A percentile compares a stretch with the other conserved stretches of the same genome.
Evolutionary conservation across 2,113 vertebrate genomes (phyloP).

Genomic region (Chaetodon trifascialis): DNA sequence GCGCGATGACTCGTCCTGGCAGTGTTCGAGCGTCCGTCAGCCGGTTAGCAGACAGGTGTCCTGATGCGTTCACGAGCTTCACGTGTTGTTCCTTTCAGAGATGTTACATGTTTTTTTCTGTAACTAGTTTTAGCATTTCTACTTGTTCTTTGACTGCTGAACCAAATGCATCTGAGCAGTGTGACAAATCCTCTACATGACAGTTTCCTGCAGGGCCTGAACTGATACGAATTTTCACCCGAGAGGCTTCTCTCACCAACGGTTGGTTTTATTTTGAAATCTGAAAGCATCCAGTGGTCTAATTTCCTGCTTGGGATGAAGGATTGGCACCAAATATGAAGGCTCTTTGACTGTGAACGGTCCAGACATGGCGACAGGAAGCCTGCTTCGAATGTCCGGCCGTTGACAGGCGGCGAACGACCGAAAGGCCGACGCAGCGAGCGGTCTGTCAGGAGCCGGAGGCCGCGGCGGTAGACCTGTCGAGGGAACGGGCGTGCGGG

Average conservation of each 20-base stretch:
- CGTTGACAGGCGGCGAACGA: conserved; percentile 46
- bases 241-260: conserved; percentile 47
- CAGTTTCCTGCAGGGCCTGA: conserved; percentile 50
- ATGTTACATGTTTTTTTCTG: conserved; percentile 73
- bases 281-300: conserved; percentile 49
- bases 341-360: conserved; percentile 67
- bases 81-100: conserved; percentile 69
- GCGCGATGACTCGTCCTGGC: conserved; percentile 21
- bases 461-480: conserved; percentile 58
- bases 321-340: conserved; percentile 75
- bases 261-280: conserved; percentile 61
- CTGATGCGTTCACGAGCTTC: conserved; percentile 69
- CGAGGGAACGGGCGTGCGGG: conserved; percentile 47
- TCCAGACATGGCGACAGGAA: conserved; percentile 44
- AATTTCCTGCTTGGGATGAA: conserved; percentile 57
- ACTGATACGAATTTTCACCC: conserved; percentile 1
- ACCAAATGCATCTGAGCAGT: conserved; percentile 80
- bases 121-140: conserved; percentile 77
- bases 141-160: conserved; percentile 72
- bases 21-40: conserved; percentile 9
- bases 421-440: conserved; percentile 37
- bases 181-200: conserved; percentile 67
- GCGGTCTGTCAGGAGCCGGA: conserved; percentile 41
- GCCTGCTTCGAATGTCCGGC: conserved; percentile 15
- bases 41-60: conserved; percentile 41